A percentile compares a stretch with the other conserved stretches of the same genome.
Conservation (phyloP, 1,140 invertebrate genomes). For the Drosophila melanica region DNA sequence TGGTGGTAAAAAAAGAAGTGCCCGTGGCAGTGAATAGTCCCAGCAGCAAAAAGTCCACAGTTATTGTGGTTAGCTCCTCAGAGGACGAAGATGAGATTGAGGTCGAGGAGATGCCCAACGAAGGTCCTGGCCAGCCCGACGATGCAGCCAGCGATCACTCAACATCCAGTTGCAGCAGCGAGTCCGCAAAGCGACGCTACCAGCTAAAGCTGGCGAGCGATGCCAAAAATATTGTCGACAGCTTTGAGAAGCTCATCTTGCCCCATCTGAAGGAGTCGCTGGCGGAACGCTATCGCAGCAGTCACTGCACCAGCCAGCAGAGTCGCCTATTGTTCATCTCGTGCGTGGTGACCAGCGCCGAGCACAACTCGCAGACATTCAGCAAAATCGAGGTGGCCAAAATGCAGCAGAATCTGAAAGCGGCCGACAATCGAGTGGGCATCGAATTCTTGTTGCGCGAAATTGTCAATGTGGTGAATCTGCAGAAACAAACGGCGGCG, state of each 20-base stretch:
- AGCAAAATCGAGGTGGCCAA: conserved; percentile 68
- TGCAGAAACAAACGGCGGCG: conserved; percentile 50
- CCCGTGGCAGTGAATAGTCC: too few relatives aligned
- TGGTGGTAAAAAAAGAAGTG: too few relatives aligned
- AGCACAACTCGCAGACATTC: conserved; percentile 62
- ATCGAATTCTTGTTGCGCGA: conserved; percentile 67
- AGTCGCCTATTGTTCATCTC: conserved; percentile 71
- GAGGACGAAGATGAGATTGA: conserved; percentile 27
- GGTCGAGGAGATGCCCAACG: too few relatives aligned
- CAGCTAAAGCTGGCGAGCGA: conserved; percentile 49
- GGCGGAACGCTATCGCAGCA: conserved; percentile 50
- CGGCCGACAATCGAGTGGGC: conserved; percentile 49
- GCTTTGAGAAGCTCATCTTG: conserved; percentile 73
- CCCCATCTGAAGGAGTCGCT: conserved; percentile 56
- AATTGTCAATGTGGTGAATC: conserved; percentile 70
- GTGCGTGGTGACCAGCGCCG: conserved; percentile 66
- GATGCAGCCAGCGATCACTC: conserved; percentile 36
- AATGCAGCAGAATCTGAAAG: conserved; percentile 70
- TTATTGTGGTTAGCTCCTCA: conserved; percentile 59
- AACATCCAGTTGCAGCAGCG: conserved; percentile 31
- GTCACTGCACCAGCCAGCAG: conserved; percentile 40
- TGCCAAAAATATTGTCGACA: conserved; percentile 61
- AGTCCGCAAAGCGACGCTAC: conserved; percentile 40
- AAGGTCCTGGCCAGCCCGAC: neutral
- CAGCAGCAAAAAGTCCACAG: too few relatives aligned